These are phyloP conservation scores for Eulacestoma nigropectus DNA, from an alignment of 2,113 vertebrate genomes.

Conservation along the genomic window DNA sequence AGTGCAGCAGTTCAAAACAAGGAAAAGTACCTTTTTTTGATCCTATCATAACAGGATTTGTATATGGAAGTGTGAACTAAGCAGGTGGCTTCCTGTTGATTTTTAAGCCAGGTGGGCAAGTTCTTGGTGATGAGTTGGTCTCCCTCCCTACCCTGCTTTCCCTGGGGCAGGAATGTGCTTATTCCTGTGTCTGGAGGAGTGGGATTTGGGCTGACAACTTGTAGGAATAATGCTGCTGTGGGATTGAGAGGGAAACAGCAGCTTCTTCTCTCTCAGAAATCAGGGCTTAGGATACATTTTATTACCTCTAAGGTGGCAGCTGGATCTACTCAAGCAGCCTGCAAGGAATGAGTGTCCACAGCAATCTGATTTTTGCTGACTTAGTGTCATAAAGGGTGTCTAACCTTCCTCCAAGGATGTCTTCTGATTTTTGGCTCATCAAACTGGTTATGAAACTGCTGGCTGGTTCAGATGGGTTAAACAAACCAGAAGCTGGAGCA, in stretches of 20 bases:
- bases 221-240: neutral
- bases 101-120: slow-evolving; percentile 46
- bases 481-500: neutral
- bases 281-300: neutral
- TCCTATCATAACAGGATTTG: slow-evolving; percentile 56
- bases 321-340: neutral
- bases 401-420: neutral
- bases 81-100: slow-evolving; percentile 63
- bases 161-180: neutral
- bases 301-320: neutral
- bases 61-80: slow-evolving; percentile 21
- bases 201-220: neutral
- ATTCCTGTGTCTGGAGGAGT: neutral
- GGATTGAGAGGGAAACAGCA: neutral
- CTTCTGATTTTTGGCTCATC: neutral
- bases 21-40: slow-evolving; percentile 30
- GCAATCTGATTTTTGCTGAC: neutral
- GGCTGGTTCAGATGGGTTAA: neutral
- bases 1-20: slow-evolving; percentile 37
- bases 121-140: neutral
- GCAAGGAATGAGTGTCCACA: neutral
- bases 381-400: neutral
- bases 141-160: neutral
- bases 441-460: neutral
- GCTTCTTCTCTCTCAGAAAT: neutral